Conservation (phyloP, 1,140 invertebrate genomes). For the Melitaea cinxia region DNA sequence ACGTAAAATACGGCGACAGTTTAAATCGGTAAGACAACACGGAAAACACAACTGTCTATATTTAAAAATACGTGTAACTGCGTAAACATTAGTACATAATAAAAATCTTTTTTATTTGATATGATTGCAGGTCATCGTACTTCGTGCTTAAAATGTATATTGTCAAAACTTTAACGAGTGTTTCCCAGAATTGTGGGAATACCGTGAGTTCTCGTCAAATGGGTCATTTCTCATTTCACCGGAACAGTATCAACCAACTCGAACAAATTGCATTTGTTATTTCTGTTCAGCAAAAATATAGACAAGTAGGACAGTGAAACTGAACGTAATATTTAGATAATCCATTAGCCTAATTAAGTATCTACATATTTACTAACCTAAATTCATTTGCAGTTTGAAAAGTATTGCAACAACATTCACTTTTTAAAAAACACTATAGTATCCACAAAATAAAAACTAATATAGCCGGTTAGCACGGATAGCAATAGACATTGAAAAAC, state of each 20-base stretch:
- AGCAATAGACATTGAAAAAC: too few relatives aligned
- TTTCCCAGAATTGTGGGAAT: constrained; percentile 71
- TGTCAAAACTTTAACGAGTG: constrained; percentile 61
- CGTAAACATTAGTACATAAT: not conserved
- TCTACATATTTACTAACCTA: constrained; percentile 11
- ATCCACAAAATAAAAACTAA: too few relatives aligned
- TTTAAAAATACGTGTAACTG: not conserved
- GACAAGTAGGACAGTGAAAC: constrained; percentile 40
- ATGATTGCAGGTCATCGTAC: constrained; percentile 28
- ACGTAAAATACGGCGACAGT: too few relatives aligned
- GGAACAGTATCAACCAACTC: constrained; percentile 45
- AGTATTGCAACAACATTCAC: too few relatives aligned
- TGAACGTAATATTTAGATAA: constrained; percentile 26
- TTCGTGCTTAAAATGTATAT: constrained; percentile 57
- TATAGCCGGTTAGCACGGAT: too few relatives aligned
- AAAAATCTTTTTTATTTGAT: not conserved
- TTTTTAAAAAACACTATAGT: too few relatives aligned
- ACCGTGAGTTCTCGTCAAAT: constrained; percentile 46
- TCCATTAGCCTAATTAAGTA: constrained; percentile 28
- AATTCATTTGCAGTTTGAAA: too few relatives aligned
- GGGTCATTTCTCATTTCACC: constrained; percentile 58
- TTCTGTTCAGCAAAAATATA: constrained; percentile 47
- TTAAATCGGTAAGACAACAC: not conserved
- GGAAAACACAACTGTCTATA: not conserved
- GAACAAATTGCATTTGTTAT: constrained; percentile 48